Evolutionary conservation across 2,113 vertebrate genomes (phyloP).

Genomic region (Tragelaphus scriptus): DNA sequence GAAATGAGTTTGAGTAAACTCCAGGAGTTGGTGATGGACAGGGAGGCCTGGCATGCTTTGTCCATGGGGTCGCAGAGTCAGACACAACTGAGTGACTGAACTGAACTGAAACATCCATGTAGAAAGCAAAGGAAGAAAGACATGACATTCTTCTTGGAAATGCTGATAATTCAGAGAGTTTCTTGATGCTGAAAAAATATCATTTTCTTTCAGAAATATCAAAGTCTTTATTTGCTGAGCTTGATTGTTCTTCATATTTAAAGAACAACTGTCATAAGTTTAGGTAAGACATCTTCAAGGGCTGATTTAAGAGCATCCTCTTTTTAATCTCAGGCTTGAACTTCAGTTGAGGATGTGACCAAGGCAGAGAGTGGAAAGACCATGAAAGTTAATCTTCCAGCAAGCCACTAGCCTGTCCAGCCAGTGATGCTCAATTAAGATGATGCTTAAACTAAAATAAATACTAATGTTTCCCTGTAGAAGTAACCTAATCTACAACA

Average conservation of each 20-base stretch:
- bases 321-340: not conserved
- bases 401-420: not conserved
- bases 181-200: not conserved
- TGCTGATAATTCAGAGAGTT: not conserved
- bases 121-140: not conserved
- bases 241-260: not conserved
- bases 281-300: not conserved
- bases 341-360: not conserved
- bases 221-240: not conserved
- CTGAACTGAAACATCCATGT: not conserved
- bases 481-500: not conserved
- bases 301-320: not conserved
- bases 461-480: not conserved
- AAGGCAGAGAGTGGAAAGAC: not conserved
- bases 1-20: not conserved
- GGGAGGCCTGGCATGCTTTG: not conserved
- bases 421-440: not conserved
- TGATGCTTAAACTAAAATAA: not conserved
- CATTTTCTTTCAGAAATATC: conserved; percentile 13
- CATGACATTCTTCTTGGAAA: not conserved
- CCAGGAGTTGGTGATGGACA: not conserved
- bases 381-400: not conserved
- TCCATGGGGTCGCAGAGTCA: not conserved
- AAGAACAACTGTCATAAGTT: not conserved
- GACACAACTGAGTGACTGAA: not conserved